These are phyloP conservation scores for Tachyglossus aculeatus DNA, from an alignment of 2,797 vertebrate species.

Conservation along the genomic window DNA sequence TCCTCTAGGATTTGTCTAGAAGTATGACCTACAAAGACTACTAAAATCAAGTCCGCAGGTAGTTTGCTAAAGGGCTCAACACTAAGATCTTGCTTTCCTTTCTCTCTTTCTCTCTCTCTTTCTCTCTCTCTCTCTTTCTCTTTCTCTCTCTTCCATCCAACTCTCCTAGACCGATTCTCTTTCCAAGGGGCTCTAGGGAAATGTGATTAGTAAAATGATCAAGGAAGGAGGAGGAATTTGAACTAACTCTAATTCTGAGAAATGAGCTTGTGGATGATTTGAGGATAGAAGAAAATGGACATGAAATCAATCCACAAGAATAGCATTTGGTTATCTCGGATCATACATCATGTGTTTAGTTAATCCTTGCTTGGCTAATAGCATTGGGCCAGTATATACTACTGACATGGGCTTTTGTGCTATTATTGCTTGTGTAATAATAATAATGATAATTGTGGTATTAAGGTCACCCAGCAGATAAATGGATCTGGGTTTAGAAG, in stretches of 20 bases:
- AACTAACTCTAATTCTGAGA: slow-evolving; percentile 21
- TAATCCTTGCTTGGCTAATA: not conserved
- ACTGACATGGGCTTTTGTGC: not conserved
- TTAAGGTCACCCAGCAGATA: too few relatives aligned
- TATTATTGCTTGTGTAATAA: not conserved
- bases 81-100: not conserved
- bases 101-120: not conserved
- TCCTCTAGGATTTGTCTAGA: not conserved
- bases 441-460: too few relatives aligned
- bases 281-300: not conserved
- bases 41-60: not conserved
- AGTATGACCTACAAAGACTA: not conserved
- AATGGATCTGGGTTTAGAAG: too few relatives aligned
- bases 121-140: slow-evolving; percentile 16
- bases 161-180: too few relatives aligned
- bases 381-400: not conserved
- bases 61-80: not conserved
- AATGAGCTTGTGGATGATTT: not conserved
- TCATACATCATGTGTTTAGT: not conserved
- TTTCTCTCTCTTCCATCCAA: slow-evolving; percentile 29
- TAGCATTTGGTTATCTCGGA: not conserved
- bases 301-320: not conserved
- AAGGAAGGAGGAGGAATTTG: not conserved
- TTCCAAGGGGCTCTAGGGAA: not conserved
- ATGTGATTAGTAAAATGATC: not conserved